phyloP scores from a whole-genome alignment of 1,140 invertebrate genomes.

The Saxidomus purpurata region DNA sequence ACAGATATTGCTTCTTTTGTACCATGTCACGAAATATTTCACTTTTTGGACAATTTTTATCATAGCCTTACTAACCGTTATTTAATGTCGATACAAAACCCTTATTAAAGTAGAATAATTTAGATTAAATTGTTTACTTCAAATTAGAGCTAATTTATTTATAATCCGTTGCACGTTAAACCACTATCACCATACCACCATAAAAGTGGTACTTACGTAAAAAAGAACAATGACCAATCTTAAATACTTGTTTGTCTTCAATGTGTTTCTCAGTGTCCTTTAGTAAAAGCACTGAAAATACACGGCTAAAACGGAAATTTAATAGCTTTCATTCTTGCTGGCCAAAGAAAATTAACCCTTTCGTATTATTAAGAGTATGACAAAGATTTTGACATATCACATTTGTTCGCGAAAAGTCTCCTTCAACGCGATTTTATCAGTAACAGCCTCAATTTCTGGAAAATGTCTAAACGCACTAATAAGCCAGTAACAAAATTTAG shows the following conservation, averaged over 20 bases:
- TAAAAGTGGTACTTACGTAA: too few relatives aligned
- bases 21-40: background rate
- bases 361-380: slow-evolving; percentile 61
- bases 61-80: too few relatives aligned
- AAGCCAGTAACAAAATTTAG: background rate
- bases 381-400: slow-evolving; percentile 62
- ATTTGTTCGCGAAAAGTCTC: slow-evolving; percentile 60
- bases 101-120: too few relatives aligned
- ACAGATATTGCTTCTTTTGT: background rate
- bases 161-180: too few relatives aligned
- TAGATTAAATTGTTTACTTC: too few relatives aligned
- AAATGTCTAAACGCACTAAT: slow-evolving; percentile 41
- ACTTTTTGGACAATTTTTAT: background rate
- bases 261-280: background rate
- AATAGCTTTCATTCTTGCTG: slow-evolving; percentile 15
- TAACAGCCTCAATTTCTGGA: slow-evolving; percentile 51
- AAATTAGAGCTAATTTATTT: too few relatives aligned
- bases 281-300: background rate
- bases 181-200: too few relatives aligned
- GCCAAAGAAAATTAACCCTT: slow-evolving; percentile 42
- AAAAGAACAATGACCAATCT: too few relatives aligned
- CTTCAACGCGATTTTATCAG: slow-evolving; percentile 64
- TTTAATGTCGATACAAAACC: too few relatives aligned
- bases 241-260: background rate
- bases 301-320: slow-evolving; percentile 20